Percentiles rank a stretch among this genome's conserved stretches.
Evolutionary conservation across 1,140 invertebrate species (phyloP).

Genomic region (Amphibalanus amphitrite): DNA sequence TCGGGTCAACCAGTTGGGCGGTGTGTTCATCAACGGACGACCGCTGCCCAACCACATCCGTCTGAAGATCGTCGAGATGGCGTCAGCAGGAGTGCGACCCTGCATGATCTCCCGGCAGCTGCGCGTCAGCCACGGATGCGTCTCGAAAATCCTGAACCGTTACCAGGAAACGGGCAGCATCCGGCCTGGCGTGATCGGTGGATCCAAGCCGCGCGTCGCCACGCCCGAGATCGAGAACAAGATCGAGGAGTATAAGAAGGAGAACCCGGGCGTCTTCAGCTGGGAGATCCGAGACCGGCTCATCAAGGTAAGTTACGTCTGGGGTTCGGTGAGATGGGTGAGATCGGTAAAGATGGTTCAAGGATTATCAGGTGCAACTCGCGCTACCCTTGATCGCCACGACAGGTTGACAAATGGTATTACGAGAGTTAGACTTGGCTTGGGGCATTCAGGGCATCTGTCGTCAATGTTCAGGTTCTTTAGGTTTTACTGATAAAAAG

Average conservation of each 20-base stretch:
- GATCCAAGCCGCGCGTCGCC: slow-evolving; percentile 26
- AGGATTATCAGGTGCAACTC: too few relatives aligned
- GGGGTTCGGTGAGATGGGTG: too few relatives aligned
- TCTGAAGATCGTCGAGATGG: slow-evolving; percentile 77
- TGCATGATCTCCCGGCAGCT: slow-evolving; percentile 76
- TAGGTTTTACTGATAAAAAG: too few relatives aligned
- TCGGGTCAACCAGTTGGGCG: slow-evolving; percentile 76
- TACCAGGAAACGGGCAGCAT: slow-evolving; percentile 42
- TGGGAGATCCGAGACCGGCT: slow-evolving; percentile 37
- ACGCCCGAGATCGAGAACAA: slow-evolving; percentile 32
- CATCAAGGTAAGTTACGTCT: slow-evolving; percentile 29
- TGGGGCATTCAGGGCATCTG: too few relatives aligned
- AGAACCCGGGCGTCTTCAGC: slow-evolving; percentile 35
- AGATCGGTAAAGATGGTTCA: too few relatives aligned
- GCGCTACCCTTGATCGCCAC: too few relatives aligned
- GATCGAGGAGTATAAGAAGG: slow-evolving; percentile 35
- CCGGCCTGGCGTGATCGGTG: slow-evolving; percentile 32
- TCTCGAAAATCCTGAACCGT: slow-evolving; percentile 76
- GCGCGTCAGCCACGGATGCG: slow-evolving; percentile 74
- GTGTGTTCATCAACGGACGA: slow-evolving; percentile 78
- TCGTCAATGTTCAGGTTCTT: too few relatives aligned
- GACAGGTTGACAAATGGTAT: too few relatives aligned
- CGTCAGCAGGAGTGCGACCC: slow-evolving; percentile 62
- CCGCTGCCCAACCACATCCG: slow-evolving; percentile 75
- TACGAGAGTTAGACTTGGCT: too few relatives aligned